These are phyloP conservation scores for Coregonus suidteri DNA, from an alignment of 2,797 vertebrate species.

Conservation along the genomic window DNA sequence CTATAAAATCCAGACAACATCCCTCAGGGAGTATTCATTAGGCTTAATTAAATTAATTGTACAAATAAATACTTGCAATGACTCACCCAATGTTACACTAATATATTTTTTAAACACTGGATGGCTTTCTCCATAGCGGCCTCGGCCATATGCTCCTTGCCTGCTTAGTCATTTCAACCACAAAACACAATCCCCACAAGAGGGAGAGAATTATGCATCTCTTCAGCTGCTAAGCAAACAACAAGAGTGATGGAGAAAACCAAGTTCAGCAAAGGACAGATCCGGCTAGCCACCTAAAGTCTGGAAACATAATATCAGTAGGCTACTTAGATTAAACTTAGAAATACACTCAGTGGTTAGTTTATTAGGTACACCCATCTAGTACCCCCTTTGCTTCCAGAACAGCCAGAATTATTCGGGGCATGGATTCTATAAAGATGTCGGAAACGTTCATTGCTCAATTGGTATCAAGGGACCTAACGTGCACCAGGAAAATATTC, in stretches of 20 bases:
- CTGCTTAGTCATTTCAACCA: not conserved
- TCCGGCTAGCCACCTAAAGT: not conserved
- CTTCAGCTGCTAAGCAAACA: not conserved
- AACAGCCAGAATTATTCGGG: too few species aligned
- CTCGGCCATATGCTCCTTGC: not conserved
- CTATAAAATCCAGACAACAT: not conserved
- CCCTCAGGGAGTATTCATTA: not conserved
- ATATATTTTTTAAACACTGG: not conserved
- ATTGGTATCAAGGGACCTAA: too few species aligned
- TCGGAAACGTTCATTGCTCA: too few species aligned
- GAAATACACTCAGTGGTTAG: too few species aligned
- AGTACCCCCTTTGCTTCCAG: too few species aligned
- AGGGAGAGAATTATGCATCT: not conserved
- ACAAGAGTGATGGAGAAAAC: not conserved
- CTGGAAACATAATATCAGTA: not conserved
- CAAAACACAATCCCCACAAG: not conserved
- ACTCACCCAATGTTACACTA: slow-evolving; percentile 11
- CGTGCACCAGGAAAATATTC: too few species aligned
- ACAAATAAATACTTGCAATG: slow-evolving; percentile 9
- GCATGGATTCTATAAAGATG: too few species aligned
- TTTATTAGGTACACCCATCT: too few species aligned
- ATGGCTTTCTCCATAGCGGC: too few species aligned
- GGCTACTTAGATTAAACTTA: not conserved
- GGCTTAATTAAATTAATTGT: not conserved
- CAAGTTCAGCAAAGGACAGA: not conserved